Base-by-base conservation (phyloP, 2,888 invertebrate species). In the Malthinus seriepunctatus region DNA sequence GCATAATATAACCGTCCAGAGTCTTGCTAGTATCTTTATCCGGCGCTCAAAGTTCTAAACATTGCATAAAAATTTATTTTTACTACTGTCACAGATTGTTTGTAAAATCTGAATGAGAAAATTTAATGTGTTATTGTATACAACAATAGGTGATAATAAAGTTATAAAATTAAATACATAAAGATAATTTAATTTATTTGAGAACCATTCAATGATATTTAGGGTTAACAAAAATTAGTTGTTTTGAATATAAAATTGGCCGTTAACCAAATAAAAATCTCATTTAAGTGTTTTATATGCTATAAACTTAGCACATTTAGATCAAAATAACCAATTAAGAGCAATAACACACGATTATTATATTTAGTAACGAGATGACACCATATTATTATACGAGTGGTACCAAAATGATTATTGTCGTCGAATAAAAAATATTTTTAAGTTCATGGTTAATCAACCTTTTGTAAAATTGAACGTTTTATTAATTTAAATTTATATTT, bases 251-350 rank as follows among this genome's bases (percentile, higher is more conserved):
- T 63, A 64, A 68, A 71, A 70, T 70, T 72, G 71, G 72, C 71
- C 65, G 66, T 72, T 71, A 71, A 71, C 69, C 69, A 73, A 71
- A 72, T 72, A 69, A 71, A 71, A 70, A 69, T 69, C 65, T 62
- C 70, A 64, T 68, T 67, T 65, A 62, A 63, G 65, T 68, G 71
- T 70, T 73, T 72, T 73, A 73, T 71, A 66, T 60, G 66, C 69
- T 57, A 68, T 72, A 69, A 23, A 69, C 67, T 66, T 60, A 57
- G 65, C 67, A 67, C 65, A 67, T 66, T 68, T 65, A 69, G 71
- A 71, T 72, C 71, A 70, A 71, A 69, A 69, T 66, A 68, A 65
- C 66, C 67, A 67, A 69, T 71, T 69, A 69, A 65, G 67, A 67
- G 67, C 66, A 70, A 68, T 69, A 71, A 71, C 64, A 64, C 60